Percentiles rank a stretch among this genome's conserved stretches.
These are phyloP conservation scores for Lepus townsendii DNA, from an alignment of 2,797 vertebrate species.

Conservation along the genomic window DNA sequence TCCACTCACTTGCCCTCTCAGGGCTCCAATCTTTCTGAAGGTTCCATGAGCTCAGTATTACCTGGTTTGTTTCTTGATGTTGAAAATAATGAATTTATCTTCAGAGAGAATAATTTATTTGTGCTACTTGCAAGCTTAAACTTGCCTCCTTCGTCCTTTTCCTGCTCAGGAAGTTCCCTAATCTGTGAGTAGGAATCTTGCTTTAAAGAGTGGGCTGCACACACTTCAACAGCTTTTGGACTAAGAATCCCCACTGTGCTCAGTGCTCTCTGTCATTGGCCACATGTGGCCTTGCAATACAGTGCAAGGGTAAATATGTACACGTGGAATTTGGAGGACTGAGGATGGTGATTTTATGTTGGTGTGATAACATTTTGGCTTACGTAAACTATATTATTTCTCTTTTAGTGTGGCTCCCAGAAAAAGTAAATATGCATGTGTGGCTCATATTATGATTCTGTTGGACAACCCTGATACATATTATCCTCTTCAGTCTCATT, in stretches of 20 bases:
- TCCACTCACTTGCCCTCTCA: neutral
- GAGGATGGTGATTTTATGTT: neutral
- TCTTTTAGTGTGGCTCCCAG: neutral
- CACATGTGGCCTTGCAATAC: fast-evolving
- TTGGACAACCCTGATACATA: too few relatives aligned
- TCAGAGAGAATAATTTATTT: neutral
- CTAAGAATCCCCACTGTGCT: neutral
- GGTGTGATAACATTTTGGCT: neutral
- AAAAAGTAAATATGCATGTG: neutral
- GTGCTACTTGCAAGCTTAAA: neutral
- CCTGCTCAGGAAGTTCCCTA: neutral
- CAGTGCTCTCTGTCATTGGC: fast-evolving
- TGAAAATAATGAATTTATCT: neutral
- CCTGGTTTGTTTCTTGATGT: neutral
- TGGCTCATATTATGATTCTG: neutral
- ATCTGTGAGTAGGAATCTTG: neutral
- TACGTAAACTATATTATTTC: neutral
- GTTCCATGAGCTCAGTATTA: neutral
- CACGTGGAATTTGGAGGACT: neutral
- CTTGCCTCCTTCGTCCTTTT: neutral
- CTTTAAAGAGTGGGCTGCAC: neutral
- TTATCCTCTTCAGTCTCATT: neutral
- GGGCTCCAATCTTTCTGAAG: neutral
- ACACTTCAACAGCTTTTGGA: neutral
- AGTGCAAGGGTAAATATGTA: neutral